phyloP scores from a whole-genome alignment of 2,888 invertebrate species.

The Chloromyia formosa region DNA sequence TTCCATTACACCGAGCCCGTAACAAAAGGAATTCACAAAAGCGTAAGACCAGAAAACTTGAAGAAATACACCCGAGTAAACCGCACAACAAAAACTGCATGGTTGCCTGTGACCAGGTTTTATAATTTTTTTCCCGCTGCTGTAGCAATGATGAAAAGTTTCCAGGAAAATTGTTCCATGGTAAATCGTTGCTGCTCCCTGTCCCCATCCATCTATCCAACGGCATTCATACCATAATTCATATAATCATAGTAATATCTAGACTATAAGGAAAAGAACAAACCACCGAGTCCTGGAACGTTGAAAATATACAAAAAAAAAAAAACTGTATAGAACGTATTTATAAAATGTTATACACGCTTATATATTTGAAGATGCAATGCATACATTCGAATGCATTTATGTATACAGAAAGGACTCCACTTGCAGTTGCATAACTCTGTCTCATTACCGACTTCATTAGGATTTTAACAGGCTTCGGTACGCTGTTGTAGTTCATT shows the following conservation, averaged over 20 bases:
- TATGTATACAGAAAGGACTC: slow-evolving; percentile 43
- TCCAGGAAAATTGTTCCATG: slow-evolving; percentile 44
- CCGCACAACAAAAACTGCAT: slow-evolving; percentile 34
- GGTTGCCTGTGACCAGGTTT: no score
- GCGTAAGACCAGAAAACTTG: slow-evolving; percentile 48
- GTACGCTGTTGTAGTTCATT: slow-evolving; percentile 46
- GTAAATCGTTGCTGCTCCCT: slow-evolving; percentile 25
- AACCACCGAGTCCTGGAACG: slow-evolving; percentile 30
- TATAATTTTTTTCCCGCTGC: background rate
- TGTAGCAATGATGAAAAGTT: slow-evolving; percentile 42
- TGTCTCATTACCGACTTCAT: slow-evolving; percentile 49
- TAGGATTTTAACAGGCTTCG: slow-evolving; percentile 49
- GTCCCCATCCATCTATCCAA: slow-evolving; percentile 20
- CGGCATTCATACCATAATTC: slow-evolving; percentile 25
- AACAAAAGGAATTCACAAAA: slow-evolving; percentile 46
- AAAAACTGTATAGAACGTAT: background rate
- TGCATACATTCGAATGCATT: background rate
- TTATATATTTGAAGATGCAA: slow-evolving; percentile 3
- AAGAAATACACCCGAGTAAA: slow-evolving; percentile 47
- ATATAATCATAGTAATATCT: slow-evolving; percentile 35
- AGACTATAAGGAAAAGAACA: slow-evolving; percentile 41
- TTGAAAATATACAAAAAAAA: slow-evolving; percentile 14
- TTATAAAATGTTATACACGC: slow-evolving; percentile 17
- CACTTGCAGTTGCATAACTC: slow-evolving; percentile 46
- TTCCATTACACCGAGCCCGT: slow-evolving; percentile 38